These are phyloP conservation scores for Glossosoma conforme DNA, from an alignment of 1,140 invertebrate genomes.

Conservation along the genomic window DNA sequence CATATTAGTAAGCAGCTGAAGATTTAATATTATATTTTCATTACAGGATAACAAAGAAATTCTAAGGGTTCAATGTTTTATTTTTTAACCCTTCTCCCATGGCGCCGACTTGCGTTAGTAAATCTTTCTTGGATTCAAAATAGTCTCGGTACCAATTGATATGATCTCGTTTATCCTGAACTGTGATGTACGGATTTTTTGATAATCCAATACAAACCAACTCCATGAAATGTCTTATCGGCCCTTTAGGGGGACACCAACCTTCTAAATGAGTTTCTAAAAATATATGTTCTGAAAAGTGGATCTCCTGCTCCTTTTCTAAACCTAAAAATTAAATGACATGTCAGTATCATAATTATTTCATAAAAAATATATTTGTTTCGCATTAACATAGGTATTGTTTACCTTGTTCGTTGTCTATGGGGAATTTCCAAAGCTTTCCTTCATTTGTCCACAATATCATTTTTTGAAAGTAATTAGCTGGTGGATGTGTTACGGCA, in stretches of 20 bases:
- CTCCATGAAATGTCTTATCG: conserved; percentile 95
- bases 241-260: conserved; percentile 86
- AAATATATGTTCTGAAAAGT: conserved; percentile 92
- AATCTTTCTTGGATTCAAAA: conserved; percentile 74
- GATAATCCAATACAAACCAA: conserved; percentile 89
- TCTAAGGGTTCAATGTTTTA: too few relatives aligned
- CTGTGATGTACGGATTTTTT: conserved; percentile 88
- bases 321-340: conserved; percentile 55
- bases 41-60: too few relatives aligned
- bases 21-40: too few relatives aligned
- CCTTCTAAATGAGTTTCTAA: conserved; percentile 77
- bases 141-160: conserved; percentile 91
- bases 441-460: conserved; percentile 91
- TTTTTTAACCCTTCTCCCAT: conserved; percentile 35
- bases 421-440: conserved; percentile 95
- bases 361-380: background rate
- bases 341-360: conserved; percentile 6
- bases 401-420: conserved; percentile 93
- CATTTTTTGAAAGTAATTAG: conserved; percentile 90
- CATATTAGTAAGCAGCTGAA: too few relatives aligned
- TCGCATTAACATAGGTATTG: background rate
- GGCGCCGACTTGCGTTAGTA: conserved; percentile 61
- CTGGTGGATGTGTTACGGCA: conserved; percentile 62
- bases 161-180: conserved; percentile 83
- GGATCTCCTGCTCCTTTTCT: conserved; percentile 71